Evolutionary conservation across 2,113 vertebrate species (phyloP).

Genomic region (Apistogramma diplotaenia): DNA sequence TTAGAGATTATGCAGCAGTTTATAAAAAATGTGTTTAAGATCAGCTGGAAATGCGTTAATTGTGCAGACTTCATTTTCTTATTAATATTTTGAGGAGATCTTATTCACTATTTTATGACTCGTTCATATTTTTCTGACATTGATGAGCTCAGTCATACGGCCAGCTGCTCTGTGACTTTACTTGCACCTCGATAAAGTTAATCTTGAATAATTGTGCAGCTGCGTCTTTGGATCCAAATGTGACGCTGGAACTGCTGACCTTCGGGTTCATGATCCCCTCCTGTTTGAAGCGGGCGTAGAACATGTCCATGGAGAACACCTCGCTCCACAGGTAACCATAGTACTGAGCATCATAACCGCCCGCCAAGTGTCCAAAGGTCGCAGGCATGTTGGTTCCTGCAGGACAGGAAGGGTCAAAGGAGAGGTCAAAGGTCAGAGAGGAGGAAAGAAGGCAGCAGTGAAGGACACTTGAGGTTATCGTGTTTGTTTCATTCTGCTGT

Average conservation of each 20-base stretch:
- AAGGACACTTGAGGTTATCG: not conserved
- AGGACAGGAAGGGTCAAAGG: not conserved
- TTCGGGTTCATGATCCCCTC: conserved; percentile 73
- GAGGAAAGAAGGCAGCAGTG: not conserved
- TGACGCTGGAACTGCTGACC: not conserved
- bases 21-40: too few relatives aligned
- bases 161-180: not conserved
- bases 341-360: conserved; percentile 96
- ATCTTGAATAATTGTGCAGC: not conserved
- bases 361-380: conserved; percentile 92
- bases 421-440: conserved; percentile 10
- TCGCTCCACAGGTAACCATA: conserved; percentile 99
- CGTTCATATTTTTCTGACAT: not conserved
- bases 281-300: conserved; percentile 90
- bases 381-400: conserved; percentile 96
- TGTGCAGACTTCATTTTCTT: not conserved
- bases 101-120: not conserved
- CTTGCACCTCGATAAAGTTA: not conserved
- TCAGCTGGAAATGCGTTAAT: not conserved
- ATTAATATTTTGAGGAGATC: not conserved
- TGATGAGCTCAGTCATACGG: not conserved
- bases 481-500: not conserved
- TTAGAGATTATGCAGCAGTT: not conserved
- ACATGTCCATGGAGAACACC: conserved; percentile 99
- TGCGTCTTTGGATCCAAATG: not conserved